These are phyloP conservation scores for Chiroxiphia lanceolata DNA, from an alignment of 2,797 vertebrate genomes.

Conservation along the genomic window DNA sequence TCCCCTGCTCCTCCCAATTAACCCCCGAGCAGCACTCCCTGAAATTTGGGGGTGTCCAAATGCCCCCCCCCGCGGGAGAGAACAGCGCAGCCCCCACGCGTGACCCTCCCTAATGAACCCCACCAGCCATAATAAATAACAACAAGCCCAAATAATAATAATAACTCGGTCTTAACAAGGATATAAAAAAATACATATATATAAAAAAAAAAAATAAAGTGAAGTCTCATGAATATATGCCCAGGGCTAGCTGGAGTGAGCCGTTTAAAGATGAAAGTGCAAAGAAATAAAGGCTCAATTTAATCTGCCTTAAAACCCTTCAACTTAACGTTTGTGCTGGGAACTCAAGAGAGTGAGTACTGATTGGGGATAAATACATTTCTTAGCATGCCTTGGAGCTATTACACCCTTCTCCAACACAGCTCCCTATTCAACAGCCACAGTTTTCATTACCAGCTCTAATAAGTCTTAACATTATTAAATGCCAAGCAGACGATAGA, in stretches of 20 bases:
- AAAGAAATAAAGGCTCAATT: conserved; percentile 98
- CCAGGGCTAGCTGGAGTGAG: conserved; percentile 91
- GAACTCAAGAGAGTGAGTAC: conserved; percentile 90
- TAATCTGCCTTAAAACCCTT: conserved; percentile 99
- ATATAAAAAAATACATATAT: background rate
- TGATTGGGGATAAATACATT: conserved; percentile 97
- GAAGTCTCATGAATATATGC: conserved; percentile 89
- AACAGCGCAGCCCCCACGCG: background rate
- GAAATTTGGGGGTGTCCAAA: background rate
- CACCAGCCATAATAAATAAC: conserved; percentile 71
- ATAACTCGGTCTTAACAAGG: conserved; percentile 78
- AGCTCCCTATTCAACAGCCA: conserved; percentile 88
- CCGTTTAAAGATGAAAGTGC: conserved; percentile 99
- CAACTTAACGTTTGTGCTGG: conserved; percentile 92
- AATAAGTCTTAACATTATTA: conserved; percentile 98
- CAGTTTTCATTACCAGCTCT: conserved; percentile 93
- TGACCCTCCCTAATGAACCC: conserved; percentile 38
- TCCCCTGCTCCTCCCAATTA: background rate
- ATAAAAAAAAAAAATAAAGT: conserved; percentile 64
- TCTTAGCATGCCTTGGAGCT: conserved; percentile 92
- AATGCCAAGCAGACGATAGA: conserved; percentile 90
- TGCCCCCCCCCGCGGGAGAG: too few species aligned
- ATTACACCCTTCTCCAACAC: conserved; percentile 93
- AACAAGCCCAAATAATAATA: conserved; percentile 81
- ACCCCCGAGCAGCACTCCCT: background rate